phyloP scores from a whole-genome alignment of 2,113 vertebrate species.

The Salvelinus namaycush region DNA sequence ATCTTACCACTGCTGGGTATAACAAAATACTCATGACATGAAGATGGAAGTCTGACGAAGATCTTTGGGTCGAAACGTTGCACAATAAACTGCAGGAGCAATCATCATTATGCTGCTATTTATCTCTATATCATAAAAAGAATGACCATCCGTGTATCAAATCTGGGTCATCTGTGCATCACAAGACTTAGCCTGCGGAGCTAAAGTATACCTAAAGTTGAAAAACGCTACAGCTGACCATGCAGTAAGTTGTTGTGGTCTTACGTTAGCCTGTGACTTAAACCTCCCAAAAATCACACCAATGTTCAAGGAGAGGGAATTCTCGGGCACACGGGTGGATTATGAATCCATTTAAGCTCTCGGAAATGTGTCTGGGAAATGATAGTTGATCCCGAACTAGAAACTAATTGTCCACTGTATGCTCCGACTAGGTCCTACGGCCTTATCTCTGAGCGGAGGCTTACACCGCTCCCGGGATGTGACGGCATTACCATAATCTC shows the following conservation, averaged over 20 bases:
- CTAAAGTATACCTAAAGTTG: too few species aligned
- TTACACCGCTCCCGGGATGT: conserved; percentile 21
- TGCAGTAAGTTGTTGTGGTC: neutral
- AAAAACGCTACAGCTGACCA: too few species aligned
- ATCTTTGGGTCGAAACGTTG: too few species aligned
- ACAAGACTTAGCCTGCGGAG: too few species aligned
- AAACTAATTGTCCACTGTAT: conserved; percentile 31
- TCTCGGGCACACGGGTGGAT: neutral
- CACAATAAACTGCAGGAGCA: too few species aligned
- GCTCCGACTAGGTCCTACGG: conserved; percentile 18
- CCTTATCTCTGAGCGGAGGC: conserved; percentile 13
- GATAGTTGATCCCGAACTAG: conserved; percentile 12
- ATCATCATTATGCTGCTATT: too few species aligned
- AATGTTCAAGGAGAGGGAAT: neutral
- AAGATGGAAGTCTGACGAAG: too few species aligned
- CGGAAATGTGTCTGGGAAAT: conserved; percentile 8
- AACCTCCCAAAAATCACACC: neutral
- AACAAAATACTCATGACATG: too few species aligned
- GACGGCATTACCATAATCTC: conserved; percentile 60
- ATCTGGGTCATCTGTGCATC: too few species aligned
- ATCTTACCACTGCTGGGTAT: too few species aligned
- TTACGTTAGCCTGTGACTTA: neutral
- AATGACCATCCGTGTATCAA: too few species aligned
- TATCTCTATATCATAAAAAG: too few species aligned
- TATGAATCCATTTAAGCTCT: neutral